Conservation (phyloP, 2,888 invertebrate genomes). For the Cryptocephalus primarius region DNA sequence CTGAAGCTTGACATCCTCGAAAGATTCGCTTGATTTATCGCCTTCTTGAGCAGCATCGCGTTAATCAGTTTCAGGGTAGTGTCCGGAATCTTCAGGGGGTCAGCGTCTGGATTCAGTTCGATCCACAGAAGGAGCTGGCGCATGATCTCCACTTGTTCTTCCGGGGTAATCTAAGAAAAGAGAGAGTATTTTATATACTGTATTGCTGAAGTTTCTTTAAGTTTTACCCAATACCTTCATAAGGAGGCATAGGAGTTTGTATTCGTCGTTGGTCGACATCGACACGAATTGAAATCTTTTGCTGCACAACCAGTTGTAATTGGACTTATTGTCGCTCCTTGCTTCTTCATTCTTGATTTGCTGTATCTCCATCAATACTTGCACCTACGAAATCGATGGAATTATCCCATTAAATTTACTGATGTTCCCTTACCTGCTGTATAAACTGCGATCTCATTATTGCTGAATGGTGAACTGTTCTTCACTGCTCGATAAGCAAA, state of each 20-base stretch:
- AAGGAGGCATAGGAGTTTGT: constrained; percentile 23
- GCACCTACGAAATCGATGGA: constrained; percentile 19
- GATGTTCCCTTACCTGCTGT: too few relatives aligned
- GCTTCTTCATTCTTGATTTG: constrained; percentile 23
- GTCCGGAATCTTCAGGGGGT: constrained; percentile 25
- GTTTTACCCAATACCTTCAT: constrained; percentile 19
- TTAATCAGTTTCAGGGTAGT: constrained; percentile 22
- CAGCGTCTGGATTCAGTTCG: constrained; percentile 21
- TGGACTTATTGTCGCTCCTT: constrained; percentile 18
- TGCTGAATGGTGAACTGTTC: too few relatives aligned
- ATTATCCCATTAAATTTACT: too few relatives aligned
- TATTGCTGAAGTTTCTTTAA: neutral
- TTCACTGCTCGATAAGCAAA: too few relatives aligned
- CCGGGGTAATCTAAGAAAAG: constrained; percentile 1
- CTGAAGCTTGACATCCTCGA: constrained; percentile 24
- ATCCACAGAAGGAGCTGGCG: constrained; percentile 25
- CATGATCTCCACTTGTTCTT: constrained; percentile 25
- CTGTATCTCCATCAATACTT: constrained; percentile 29
- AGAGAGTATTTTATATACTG: neutral
- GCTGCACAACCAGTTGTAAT: constrained; percentile 28
- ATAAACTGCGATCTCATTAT: too few relatives aligned
- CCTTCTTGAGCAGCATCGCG: constrained; percentile 17
- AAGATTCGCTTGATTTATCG: constrained; percentile 19
- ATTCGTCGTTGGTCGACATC: constrained; percentile 27
- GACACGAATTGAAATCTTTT: constrained; percentile 21